Evolutionary conservation across 1,140 invertebrate genomes (phyloP).

Genomic region (Paralvinella palmiformis): DNA sequence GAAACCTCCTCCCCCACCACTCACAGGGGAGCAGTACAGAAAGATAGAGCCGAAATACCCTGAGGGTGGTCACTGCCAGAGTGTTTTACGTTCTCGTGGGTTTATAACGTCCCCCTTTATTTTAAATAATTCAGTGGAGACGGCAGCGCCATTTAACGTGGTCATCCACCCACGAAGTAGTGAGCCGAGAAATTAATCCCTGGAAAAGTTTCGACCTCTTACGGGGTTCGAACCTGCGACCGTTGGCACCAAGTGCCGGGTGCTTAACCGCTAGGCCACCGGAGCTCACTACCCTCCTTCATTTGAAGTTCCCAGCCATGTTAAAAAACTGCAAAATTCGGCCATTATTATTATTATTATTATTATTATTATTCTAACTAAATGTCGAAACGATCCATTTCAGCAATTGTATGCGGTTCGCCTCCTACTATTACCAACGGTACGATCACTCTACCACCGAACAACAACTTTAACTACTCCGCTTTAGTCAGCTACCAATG

Average conservation of each 20-base stretch:
- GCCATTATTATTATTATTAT: background rate
- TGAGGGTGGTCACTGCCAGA: background rate
- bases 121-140: no score
- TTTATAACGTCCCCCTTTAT: no score
- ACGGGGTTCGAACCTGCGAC: background rate
- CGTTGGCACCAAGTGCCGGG: background rate
- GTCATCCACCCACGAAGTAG: no score
- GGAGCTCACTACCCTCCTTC: background rate
- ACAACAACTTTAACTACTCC: background rate
- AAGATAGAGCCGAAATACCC: background rate
- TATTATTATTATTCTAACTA: background rate
- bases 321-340: background rate
- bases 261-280: background rate
- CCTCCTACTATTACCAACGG: constrained; percentile 9
- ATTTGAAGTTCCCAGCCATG: background rate
- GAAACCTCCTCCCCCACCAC: no score
- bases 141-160: no score
- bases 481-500: constrained; percentile 9
- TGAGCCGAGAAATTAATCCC: no score
- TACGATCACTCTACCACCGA: background rate
- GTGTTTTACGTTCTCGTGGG: background rate
- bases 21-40: background rate
- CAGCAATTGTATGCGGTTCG: constrained; percentile 6
- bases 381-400: background rate
- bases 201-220: background rate